These are phyloP conservation scores for Elachura formosa DNA, from an alignment of 2,113 vertebrate genomes.

Conservation along the genomic window DNA sequence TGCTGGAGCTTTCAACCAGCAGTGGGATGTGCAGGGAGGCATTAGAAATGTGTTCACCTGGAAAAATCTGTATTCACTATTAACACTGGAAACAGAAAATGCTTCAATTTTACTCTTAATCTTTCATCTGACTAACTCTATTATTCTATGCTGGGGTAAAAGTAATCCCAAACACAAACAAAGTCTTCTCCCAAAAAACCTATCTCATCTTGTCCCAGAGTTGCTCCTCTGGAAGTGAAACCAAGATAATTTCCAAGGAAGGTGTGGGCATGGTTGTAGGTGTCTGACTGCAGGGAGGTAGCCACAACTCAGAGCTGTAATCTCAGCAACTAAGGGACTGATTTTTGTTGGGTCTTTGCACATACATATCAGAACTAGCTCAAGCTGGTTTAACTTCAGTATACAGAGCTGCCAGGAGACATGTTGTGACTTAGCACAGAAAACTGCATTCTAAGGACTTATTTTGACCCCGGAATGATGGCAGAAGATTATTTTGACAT, in stretches of 20 bases:
- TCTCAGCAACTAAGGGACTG: background rate
- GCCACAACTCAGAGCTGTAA: constrained; percentile 27
- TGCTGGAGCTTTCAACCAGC: background rate
- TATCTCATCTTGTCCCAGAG: background rate
- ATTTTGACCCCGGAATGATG: background rate
- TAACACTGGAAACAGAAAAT: background rate
- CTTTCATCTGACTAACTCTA: background rate
- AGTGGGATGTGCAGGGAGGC: background rate
- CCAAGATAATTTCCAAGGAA: background rate
- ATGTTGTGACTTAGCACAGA: background rate
- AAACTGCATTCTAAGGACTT: background rate
- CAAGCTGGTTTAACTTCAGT: background rate
- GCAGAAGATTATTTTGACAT: background rate
- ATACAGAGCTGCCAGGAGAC: background rate
- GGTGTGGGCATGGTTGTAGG: background rate
- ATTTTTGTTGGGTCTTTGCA: background rate
- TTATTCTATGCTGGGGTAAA: background rate
- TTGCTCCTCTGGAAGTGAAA: background rate
- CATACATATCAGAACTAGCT: background rate
- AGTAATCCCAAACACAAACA: background rate
- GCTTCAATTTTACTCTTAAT: background rate
- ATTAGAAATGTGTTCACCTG: background rate
- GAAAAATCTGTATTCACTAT: background rate
- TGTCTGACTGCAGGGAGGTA: constrained; percentile 11
- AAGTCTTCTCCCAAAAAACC: background rate